Evolutionary conservation across 1,140 invertebrate genomes (phyloP), one percentile per base, ranked within the genome.

Genomic region (Leptoteleia sp.): DNA sequence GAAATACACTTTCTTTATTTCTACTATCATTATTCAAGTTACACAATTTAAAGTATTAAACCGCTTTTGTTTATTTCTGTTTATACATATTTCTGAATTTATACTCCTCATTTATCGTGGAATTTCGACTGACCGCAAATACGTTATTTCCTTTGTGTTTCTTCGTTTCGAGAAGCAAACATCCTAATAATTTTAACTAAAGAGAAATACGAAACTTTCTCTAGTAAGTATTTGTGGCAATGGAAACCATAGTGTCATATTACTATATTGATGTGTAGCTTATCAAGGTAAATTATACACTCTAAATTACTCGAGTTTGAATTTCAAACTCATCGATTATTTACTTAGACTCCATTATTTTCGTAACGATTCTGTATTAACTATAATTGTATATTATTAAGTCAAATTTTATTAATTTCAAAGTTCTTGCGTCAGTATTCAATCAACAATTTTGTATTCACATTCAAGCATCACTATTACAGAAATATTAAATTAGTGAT

Each of bases 171-270:
- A 57, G 42, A 47, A 64, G n/a, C 42, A 13, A 57, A 48, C 19
- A 59, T 57, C 27, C 52, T 43, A 65, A 75, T 75, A 75, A 75
- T 52, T 65, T 65, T 40, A 57, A 42, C 33, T 25, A 37, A 59
- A 65, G 38, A 42, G 54, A 65, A 73, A 73, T 59, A 55, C 55
- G 65, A 33, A 75, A 75, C 71, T 75, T 75, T 75, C 71, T 65
- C 71, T 43, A 17, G 15, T 35, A 25, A 57, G 43, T 65, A 64
- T 73, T 62, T 64, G 71, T 65, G 71, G 52, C 40, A 5, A 55
- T 62, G 40, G 50, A 73, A 73, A 57, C 59, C 35, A 72, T 62
- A 55, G 48, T 64, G 42, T 73, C 42, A 57, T 48, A 57, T 57
- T 64, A 48, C 50, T 73, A 38, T 64, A 73, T 64, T 33, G 40